These are phyloP conservation scores for Trichonephila inaurata DNA, from an alignment of 1,140 invertebrate species.

Conservation along the genomic window DNA sequence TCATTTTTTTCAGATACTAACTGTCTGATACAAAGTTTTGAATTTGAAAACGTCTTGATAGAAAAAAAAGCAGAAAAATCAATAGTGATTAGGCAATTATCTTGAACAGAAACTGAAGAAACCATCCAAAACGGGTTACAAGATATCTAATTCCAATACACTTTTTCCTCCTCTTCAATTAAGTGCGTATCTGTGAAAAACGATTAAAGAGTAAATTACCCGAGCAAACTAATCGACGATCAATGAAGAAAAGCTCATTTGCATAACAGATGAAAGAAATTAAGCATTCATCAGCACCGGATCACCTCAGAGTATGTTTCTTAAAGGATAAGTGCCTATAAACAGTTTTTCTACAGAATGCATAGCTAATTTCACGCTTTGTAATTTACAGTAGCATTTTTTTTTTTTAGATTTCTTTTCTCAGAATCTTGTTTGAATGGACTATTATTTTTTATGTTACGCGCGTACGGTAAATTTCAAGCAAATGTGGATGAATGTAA, in stretches of 20 bases:
- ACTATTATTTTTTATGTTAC: neutral
- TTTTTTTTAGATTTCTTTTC: too few species aligned
- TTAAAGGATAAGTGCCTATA: neutral
- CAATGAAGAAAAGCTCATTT: neutral
- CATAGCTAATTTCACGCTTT: neutral
- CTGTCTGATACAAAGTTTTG: too few species aligned
- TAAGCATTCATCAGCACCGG: neutral
- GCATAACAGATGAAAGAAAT: slow-evolving; percentile 7
- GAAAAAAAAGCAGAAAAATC: too few species aligned
- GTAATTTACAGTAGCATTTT: neutral
- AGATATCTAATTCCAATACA: too few species aligned
- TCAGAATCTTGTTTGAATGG: neutral
- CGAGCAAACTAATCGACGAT: neutral
- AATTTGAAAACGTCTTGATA: too few species aligned
- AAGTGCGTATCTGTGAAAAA: neutral
- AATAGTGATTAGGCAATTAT: too few species aligned
- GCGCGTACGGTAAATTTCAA: too few species aligned
- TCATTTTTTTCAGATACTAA: too few species aligned
- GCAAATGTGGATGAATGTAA: too few species aligned
- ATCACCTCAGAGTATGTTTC: neutral
- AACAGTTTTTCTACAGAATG: neutral
- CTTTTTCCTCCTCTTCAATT: too few species aligned
- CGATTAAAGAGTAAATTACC: neutral
- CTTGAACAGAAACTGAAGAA: too few species aligned
- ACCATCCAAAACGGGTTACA: too few species aligned